Evolutionary conservation across 1,140 invertebrate species (phyloP).

Genomic region (Babylonia areolata): DNA sequence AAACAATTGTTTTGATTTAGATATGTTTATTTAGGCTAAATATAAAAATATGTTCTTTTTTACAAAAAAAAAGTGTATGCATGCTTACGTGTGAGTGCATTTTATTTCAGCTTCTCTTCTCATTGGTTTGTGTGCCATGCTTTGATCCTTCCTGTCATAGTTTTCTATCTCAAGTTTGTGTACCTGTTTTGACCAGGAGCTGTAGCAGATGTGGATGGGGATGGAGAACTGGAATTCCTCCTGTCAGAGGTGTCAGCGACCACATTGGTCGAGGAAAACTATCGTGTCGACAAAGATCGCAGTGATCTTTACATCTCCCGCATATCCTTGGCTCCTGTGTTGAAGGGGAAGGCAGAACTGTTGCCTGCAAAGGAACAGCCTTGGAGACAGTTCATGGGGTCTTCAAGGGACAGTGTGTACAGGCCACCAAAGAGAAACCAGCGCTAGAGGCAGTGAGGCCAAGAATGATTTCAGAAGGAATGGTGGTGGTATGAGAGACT

Average conservation of each 20-base stretch:
- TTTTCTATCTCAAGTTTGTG: background rate
- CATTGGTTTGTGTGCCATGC: background rate
- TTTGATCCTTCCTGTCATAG: background rate
- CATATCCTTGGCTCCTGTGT: conserved; percentile 19
- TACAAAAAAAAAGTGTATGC: no score
- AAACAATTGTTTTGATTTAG: background rate
- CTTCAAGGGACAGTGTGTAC: background rate
- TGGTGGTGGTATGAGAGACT: no score
- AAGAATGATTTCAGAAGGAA: background rate
- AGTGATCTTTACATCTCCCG: conserved; percentile 32
- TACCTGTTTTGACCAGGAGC: conserved; percentile 42
- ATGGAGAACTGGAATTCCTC: conserved; percentile 53
- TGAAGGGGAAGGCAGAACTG: background rate
- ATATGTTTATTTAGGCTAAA: no score
- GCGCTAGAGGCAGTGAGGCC: no score
- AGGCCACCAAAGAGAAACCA: background rate
- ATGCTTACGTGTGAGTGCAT: background rate
- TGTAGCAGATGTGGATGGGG: conserved; percentile 56
- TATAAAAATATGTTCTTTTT: no score
- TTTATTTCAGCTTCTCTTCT: background rate
- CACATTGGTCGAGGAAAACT: conserved; percentile 32
- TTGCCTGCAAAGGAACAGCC: background rate
- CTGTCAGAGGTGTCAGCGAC: conserved; percentile 25
- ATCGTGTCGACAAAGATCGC: conserved; percentile 26
- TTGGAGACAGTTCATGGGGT: conserved; percentile 37